Conservation (phyloP, 1,140 invertebrate species). For the Hylaeus volcanicus region DNA sequence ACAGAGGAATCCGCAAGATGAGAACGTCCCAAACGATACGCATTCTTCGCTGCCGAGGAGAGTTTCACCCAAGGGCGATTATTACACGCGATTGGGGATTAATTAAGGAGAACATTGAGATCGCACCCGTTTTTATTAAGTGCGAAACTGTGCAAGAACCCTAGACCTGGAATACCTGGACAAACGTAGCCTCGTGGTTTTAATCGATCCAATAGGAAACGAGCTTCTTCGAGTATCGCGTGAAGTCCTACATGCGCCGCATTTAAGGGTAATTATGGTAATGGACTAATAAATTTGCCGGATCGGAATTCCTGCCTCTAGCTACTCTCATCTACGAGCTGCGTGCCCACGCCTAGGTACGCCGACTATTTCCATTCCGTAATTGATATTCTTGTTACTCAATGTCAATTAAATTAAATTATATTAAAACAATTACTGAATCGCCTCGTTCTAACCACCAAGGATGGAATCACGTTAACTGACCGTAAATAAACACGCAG, state of each 20-base stretch:
- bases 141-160: conserved; percentile 7
- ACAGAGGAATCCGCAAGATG: neutral
- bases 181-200: neutral
- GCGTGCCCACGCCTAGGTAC: too few species aligned
- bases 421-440: too few species aligned
- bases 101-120: conserved; percentile 37
- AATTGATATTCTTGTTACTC: too few species aligned
- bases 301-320: neutral
- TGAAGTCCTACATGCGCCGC: conserved; percentile 28
- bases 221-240: conserved; percentile 29
- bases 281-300: conserved; percentile 51
- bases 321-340: neutral
- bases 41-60: neutral
- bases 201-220: conserved; percentile 43
- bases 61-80: conserved; percentile 28
- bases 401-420: too few species aligned
- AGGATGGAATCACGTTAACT: too few species aligned
- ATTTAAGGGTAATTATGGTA: conserved; percentile 51
- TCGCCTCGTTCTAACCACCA: too few species aligned
- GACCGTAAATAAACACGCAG: too few species aligned
- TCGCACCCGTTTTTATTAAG: conserved; percentile 49
- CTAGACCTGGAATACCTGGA: neutral
- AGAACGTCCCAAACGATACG: neutral
- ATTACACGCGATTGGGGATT: conserved; percentile 53
- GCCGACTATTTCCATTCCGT: too few species aligned